Percentiles rank a stretch among this genome's conserved stretches.
phyloP scores from a whole-genome alignment of 2,888 invertebrate species.

The Tetramorium bicarinatum region DNA sequence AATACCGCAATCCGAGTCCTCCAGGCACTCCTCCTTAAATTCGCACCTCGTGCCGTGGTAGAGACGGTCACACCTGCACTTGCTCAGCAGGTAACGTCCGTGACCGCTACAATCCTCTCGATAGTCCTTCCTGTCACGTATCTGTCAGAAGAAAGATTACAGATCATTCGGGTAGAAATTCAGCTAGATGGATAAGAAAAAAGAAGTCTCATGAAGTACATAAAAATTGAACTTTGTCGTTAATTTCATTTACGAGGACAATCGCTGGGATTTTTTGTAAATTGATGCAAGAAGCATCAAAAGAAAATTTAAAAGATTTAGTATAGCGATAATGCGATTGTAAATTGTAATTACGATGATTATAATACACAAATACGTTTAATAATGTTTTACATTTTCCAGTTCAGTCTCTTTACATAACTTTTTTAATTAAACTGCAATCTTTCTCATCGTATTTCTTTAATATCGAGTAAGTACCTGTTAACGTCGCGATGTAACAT shows the following conservation, averaged over 20 bases:
- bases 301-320: background rate
- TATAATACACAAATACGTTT: background rate
- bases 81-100: conserved; percentile 92
- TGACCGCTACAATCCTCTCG: conserved; percentile 95
- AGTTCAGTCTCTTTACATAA: background rate
- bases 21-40: conserved; percentile 95
- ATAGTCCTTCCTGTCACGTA: conserved; percentile 90
- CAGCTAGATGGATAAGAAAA: background rate
- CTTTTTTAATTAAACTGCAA: background rate
- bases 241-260: background rate
- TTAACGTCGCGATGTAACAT: background rate
- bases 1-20: conserved; percentile 94
- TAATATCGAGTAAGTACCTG: background rate
- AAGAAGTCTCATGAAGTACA: background rate
- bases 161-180: background rate
- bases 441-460: background rate
- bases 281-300: background rate
- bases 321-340: background rate
- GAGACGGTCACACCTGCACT: conserved; percentile 93
- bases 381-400: background rate
- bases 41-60: conserved; percentile 95
- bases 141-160: conserved; percentile 70
- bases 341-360: background rate
- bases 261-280: background rate
- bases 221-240: background rate